Evolutionary conservation across 2,888 invertebrate genomes (phyloP), one percentile per base, ranked within the genome.

Genomic region (Blastobasis adustella): DNA sequence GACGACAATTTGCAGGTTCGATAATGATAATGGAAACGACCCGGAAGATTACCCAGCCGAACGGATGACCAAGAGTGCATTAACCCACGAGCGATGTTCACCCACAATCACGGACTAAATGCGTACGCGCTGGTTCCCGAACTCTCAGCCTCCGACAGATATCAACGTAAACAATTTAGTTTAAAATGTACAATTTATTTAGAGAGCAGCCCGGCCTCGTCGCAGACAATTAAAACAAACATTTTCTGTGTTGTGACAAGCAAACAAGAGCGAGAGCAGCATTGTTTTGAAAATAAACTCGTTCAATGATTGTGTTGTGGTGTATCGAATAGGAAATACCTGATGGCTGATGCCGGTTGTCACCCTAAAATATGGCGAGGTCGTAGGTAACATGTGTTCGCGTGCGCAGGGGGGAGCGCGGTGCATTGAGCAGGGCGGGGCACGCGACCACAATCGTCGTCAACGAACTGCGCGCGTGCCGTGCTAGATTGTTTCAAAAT

Each of bases 61-160:
- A 69, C 66, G 62, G 69, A 71, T 71, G 74, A 69, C 61, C 67
- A 65, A 63, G 77, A 76, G 82, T 79, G 71, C 84, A 68, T 79
- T 80, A 70, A 82, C 80, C 84, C 69, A 73, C 67, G 66, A 69
- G 62, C 63, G 68, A 59, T 69, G 69, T 68, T 72, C 69, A 73
- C 74, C 23, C 23, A 70, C 73, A 73, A 76, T 76, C 73, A 46
- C 45, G 49, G 40, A 52, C 52, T 52, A 52, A 52, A 52, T 52
- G 52, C 49, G 52, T 52, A 61, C 45, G 60, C 56, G 58, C 74
- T 72, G 74, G 73, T 73, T 74, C 69, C 67, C 69, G 56, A 65
- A 56, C 61, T 54, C 53, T 47, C 66, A 60, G 64, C 66, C 67
- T 73, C 67, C 70, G 75, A 76, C 71, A 72, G 68, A 73, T 63